Evolutionary conservation across 1,140 invertebrate species (phyloP), one percentile per base, ranked within the genome.

Genomic region (Drosophila pseudoobscura): DNA sequence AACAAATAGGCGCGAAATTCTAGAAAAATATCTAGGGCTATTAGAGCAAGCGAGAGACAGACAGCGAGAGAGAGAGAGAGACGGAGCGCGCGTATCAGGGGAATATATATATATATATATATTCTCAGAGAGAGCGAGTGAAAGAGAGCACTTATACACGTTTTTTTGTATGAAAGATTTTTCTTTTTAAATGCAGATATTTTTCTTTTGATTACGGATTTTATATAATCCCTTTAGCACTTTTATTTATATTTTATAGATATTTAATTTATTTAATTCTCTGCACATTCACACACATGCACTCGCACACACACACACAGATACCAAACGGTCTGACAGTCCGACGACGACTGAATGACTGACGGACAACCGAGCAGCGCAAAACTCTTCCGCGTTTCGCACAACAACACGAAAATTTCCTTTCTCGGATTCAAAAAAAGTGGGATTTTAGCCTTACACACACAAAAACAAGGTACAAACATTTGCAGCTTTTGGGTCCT

Each of bases 1-100:
- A 68, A 59, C 49, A 75, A 75, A 75, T 75, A 54, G 71, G 71
- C 71, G 71, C 71, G 56, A 76, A 75, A 55, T 75, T 76, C 50
- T 75, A 50, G 62, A 76, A 75, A 68, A 57, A 39, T 60, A 50
- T 66, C 51, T 75, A 57, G 68, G 49, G 2, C 31, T 31, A 31
- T 31, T 31, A 9, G 8, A 8, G 31, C 31, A 50, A 45, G 72
- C 50, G 53, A 68, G 65, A 17, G 17, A 17, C 1, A 68, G 61
- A 15, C 15, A 15, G 15, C 15, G 15, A 24, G 60, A 51, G 22
- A 53, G 70, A 64, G 51, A 62, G 71, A 53, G 44, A 6, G 29
- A 41, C 29, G 35, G 26, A 29, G 20, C 24, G 35, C 53, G 20
- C 20, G 43, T 13, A 26, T 3, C 11, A 39, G 50, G 13, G 49